These are phyloP conservation scores for Spea bombifrons DNA, from an alignment of 2,113 vertebrate species.

Conservation along the genomic window DNA sequence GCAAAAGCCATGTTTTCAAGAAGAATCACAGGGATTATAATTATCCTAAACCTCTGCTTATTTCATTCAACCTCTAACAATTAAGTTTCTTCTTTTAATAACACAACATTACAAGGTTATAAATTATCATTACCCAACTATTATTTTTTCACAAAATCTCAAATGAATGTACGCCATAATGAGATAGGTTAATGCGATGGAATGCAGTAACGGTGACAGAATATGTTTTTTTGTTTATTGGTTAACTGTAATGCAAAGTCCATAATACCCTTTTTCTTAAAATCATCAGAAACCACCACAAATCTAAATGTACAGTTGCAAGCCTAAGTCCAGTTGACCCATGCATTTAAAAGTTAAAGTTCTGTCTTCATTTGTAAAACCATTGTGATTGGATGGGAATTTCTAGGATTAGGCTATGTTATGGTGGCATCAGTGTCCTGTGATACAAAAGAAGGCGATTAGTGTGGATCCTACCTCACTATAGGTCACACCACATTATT, in stretches of 20 bases:
- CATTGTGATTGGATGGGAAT: too few species aligned
- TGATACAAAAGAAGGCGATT: too few species aligned
- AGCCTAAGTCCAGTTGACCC: too few species aligned
- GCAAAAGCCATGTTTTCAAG: neutral
- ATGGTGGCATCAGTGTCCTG: too few species aligned
- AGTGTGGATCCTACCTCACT: too few species aligned
- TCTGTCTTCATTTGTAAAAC: too few species aligned
- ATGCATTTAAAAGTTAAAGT: too few species aligned
- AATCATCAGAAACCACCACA: too few species aligned
- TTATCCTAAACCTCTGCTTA: neutral
- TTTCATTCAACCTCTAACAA: neutral
- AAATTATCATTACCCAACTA: slow-evolving; percentile 5
- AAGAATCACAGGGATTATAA: neutral
- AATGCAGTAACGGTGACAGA: slow-evolving; percentile 10
- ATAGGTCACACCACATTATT: too few species aligned
- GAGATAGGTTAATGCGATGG: slow-evolving; percentile 8
- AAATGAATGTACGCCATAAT: slow-evolving; percentile 10
- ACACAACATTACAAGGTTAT: slow-evolving; percentile 12
- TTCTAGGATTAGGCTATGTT: too few species aligned
- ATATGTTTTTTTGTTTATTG: neutral
- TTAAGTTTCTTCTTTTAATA: slow-evolving; percentile 16
- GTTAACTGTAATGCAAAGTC: neutral
- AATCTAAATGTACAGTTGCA: too few species aligned
- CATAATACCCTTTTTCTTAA: too few species aligned
- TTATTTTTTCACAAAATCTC: slow-evolving; percentile 3